Conservation (phyloP, 1,140 invertebrate genomes). For the Chionoecetes opilio region DNA sequence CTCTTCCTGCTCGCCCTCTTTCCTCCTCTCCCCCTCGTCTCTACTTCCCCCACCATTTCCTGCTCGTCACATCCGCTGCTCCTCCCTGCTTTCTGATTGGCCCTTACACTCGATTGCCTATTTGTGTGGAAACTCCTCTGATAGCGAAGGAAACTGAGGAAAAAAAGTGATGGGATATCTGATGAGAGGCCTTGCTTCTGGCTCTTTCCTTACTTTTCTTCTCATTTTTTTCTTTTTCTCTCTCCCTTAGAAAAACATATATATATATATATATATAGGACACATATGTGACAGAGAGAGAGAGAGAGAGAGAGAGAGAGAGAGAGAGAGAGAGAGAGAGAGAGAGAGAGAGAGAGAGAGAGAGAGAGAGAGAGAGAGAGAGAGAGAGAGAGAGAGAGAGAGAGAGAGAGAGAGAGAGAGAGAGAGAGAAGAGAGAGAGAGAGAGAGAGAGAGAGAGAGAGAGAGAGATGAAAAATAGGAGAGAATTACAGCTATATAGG, state of each 20-base stretch:
- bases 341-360: background rate
- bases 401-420: background rate
- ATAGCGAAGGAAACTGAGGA: conserved; percentile 39
- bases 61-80: conserved; percentile 58
- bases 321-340: background rate
- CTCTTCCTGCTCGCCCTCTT: background rate
- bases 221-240: background rate
- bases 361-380: background rate
- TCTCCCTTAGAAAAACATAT: no score
- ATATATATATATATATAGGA: no score
- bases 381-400: background rate
- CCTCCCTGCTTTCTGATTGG: conserved; percentile 52
- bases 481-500: no score
- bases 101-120: conserved; percentile 69
- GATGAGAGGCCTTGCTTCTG: background rate
- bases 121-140: conserved; percentile 42
- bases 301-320: no score
- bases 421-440: background rate
- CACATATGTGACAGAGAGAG: no score
- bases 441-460: background rate
- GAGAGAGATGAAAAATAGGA: no score
- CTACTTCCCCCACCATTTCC: conserved; percentile 36
- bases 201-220: background rate
- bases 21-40: background rate
- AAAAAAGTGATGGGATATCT: conserved; percentile 5